These are phyloP conservation scores for Pipistrellus pygmaeus DNA, from an alignment of 2,797 vertebrate species.

Conservation along the genomic window DNA sequence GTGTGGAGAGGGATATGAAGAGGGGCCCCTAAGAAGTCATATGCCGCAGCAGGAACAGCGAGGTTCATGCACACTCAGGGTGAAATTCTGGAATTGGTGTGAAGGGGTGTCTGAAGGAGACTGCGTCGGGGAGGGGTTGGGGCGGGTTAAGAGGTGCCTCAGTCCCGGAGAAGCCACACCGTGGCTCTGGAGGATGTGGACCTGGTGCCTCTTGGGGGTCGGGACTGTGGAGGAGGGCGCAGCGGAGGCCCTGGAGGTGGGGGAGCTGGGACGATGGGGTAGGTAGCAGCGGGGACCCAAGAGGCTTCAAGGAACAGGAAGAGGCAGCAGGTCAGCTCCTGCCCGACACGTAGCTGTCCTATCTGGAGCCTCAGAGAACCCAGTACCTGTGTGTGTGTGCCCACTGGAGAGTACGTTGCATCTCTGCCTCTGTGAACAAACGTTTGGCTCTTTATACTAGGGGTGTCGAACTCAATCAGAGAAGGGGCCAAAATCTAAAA, in stretches of 20 bases:
- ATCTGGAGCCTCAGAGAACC: neutral
- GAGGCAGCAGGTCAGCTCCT: neutral
- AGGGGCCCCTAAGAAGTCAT: neutral
- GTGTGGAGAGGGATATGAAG: neutral
- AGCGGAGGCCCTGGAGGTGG: neutral
- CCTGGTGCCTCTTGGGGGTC: neutral
- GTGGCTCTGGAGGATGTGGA: neutral
- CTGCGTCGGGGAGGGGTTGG: neutral
- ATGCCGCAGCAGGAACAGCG: neutral
- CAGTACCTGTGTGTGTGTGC: neutral
- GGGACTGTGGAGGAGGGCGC: neutral
- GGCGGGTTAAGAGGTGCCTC: slow-evolving; percentile 27
- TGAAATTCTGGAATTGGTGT: neutral
- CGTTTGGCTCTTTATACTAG: neutral
- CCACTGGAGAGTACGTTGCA: neutral
- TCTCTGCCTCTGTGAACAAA: neutral
- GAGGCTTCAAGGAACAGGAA: slow-evolving; percentile 34
- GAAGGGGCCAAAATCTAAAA: no score
- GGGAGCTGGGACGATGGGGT: neutral
- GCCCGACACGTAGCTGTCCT: neutral
- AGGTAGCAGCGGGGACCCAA: neutral
- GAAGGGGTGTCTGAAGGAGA: slow-evolving; percentile 1
- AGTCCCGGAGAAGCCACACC: neutral
- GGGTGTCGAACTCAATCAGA: no score
- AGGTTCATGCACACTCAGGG: neutral